Conservation (phyloP, 2,888 invertebrate species). For the Seira musarum region DNA sequence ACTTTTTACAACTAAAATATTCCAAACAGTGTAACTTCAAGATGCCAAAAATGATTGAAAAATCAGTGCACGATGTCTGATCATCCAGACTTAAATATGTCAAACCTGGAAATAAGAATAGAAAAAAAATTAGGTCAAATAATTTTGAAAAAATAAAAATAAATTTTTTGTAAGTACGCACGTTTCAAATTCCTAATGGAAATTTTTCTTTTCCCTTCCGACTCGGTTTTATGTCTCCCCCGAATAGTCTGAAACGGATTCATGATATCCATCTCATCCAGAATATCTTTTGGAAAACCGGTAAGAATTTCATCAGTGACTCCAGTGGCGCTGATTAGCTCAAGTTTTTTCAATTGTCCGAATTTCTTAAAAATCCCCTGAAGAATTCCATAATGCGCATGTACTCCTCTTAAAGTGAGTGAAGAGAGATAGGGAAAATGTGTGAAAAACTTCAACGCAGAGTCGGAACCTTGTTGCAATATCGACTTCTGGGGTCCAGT, state of each 20-base stretch:
- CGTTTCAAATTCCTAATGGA: slow-evolving; percentile 58
- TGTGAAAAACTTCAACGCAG: slow-evolving; percentile 48
- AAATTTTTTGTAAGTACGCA: not conserved
- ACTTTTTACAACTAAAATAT: slow-evolving; percentile 55
- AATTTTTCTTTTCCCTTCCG: not conserved
- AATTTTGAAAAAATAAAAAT: not conserved
- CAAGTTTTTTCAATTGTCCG: slow-evolving; percentile 47
- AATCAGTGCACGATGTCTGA: slow-evolving; percentile 52
- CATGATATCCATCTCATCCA: slow-evolving; percentile 56
- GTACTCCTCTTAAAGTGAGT: slow-evolving; percentile 48
- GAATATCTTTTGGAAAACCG: slow-evolving; percentile 50
- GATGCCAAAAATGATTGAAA: slow-evolving; percentile 57
- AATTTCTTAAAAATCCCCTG: slow-evolving; percentile 58
- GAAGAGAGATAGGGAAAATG: slow-evolving; percentile 54
- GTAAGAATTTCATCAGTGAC: slow-evolving; percentile 58
- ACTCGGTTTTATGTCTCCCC: slow-evolving; percentile 18
- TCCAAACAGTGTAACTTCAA: slow-evolving; percentile 43
- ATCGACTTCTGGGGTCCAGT: slow-evolving; percentile 47
- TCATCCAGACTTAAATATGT: slow-evolving; percentile 55
- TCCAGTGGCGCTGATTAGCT: slow-evolving; percentile 48
- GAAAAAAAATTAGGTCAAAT: slow-evolving; percentile 15
- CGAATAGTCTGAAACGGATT: slow-evolving; percentile 51
- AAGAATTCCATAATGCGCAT: slow-evolving; percentile 58
- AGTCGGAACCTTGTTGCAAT: slow-evolving; percentile 54
- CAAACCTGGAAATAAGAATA: slow-evolving; percentile 47